Evolutionary conservation across 2,888 invertebrate genomes (phyloP).

Genomic region (Protonemura montana): DNA sequence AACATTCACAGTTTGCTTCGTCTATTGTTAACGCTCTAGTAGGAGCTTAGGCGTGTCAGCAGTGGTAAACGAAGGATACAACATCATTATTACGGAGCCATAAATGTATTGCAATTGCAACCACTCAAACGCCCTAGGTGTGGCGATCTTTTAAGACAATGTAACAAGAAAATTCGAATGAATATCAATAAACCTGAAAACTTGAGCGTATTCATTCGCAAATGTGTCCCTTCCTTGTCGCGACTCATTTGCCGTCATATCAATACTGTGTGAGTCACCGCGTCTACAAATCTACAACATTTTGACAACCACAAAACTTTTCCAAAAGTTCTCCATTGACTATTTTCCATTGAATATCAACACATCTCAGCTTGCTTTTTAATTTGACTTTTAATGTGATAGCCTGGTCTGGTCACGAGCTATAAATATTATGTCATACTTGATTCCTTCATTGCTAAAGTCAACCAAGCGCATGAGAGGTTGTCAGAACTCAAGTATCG

Average conservation of each 20-base stretch:
- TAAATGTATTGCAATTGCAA: neutral
- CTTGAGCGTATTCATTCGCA: neutral
- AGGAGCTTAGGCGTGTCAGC: neutral
- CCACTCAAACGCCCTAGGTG: neutral
- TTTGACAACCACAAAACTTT: neutral
- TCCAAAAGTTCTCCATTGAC: neutral
- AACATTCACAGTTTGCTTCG: neutral
- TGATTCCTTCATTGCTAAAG: neutral
- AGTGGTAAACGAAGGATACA: neutral
- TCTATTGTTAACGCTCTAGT: neutral
- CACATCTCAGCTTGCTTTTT: neutral
- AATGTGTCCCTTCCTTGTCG: neutral
- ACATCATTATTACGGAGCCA: neutral
- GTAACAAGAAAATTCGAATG: neutral
- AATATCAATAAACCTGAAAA: neutral
- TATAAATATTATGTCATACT: conserved; percentile 12
- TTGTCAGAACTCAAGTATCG: neutral
- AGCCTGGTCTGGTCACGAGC: neutral
- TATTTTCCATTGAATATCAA: neutral
- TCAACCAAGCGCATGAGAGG: neutral
- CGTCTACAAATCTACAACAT: neutral
- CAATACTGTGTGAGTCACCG: too few species aligned
- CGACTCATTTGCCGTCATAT: neutral
- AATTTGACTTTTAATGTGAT: neutral
- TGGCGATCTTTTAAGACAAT: neutral